Evolutionary conservation across 2,797 vertebrate genomes (phyloP), one percentile per base, ranked within the genome.

Genomic region (Vultur gryphus): DNA sequence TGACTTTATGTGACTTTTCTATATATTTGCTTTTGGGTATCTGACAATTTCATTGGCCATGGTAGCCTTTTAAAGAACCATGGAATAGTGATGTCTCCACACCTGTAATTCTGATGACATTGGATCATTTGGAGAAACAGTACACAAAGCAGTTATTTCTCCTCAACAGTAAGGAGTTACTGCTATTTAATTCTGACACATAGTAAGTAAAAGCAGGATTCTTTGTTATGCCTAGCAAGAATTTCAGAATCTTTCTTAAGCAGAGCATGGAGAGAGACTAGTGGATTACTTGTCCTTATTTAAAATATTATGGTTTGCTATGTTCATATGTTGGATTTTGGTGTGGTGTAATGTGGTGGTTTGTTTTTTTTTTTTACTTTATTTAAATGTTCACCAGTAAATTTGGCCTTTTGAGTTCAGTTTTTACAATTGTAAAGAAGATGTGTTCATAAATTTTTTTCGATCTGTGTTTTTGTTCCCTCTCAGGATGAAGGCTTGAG

Each of bases 401-500:
- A 46, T 69, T 55, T 29, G 29, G 10, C 25, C 35, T 85, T 85
- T 61, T 81, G 33, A 58, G n/a, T 80, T 89, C 15, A 43, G 9
- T 39, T 95, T 77, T 87, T 76, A 18, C 26, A 57, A 5, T 37
- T 51, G 18, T 71, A 41, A 65, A 82, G 31, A 58, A 48, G 39
- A 25, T 71, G 17, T 48, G 10, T 87, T 97, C 28, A 44, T 93
- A 52, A 43, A 0, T 67, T 87, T 80, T 85, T 87, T 58, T 93
- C 44, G 81, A 52, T 85, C 19, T 97, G 7, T 95, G 33, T 72
- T 44, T 85, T 46, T 96, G 69, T 52, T 57, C 18, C 43, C 92
- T 78, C n/a, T n/a, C 97, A 99, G 99, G 99, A 99, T 33, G 99
- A 99, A 71, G 98, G 98, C 64, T 54, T 99, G 97, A 98, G 99